Evolutionary conservation across 2,113 vertebrate genomes (phyloP), one percentile per base, ranked within the genome.

Genomic region (Meriones unguiculatus): DNA sequence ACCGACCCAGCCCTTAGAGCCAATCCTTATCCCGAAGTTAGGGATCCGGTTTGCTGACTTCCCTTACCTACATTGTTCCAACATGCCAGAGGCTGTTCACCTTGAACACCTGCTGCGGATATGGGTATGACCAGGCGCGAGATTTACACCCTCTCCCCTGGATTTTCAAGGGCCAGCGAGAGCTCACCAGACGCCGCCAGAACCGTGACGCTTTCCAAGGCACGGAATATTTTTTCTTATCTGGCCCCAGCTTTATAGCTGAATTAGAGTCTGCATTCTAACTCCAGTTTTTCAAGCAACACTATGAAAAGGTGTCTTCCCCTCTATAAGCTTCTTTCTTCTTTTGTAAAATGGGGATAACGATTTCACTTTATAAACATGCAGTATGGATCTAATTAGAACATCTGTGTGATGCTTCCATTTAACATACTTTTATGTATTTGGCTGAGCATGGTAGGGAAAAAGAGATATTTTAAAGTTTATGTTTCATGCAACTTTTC

Each of bases 331-430:
- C 18, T 69, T 35, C 50, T 69, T 52, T 69, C 64, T 22, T 86
- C 41, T 67, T 64, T 59, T 25, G 28, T 92, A 92, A 90, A 92
- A 77, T 73, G 22, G 12, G 22, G 13, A 3, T n/a, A 38, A 92
- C 64, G 80, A 87, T 65, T 38, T 9, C 7, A 75, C 18, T 64
- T 65, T 18, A 85, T 65, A 89, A 70, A 81, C 52, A 65, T 65
- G 25, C 50, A 52, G 7, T 52, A 52, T 73, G 20, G 15, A 62
- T 84, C 28, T 84, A 46, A 69, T 86, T 75, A 80, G 70, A 92
- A 95, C 84, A 81, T 50, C 1, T 30, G 72, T 78, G 32, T 64
- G n/a, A 28, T 88, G 18, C n/a, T 87, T 97, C 90, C 73, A 95
- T 82, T 77, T 85, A 78, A 41, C 20, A 54, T 72, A 78, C 62